Percentiles rank a stretch among this genome's conserved stretches.
Evolutionary conservation across 1,140 invertebrate species (phyloP).

Genomic region (Drosophila busckii): DNA sequence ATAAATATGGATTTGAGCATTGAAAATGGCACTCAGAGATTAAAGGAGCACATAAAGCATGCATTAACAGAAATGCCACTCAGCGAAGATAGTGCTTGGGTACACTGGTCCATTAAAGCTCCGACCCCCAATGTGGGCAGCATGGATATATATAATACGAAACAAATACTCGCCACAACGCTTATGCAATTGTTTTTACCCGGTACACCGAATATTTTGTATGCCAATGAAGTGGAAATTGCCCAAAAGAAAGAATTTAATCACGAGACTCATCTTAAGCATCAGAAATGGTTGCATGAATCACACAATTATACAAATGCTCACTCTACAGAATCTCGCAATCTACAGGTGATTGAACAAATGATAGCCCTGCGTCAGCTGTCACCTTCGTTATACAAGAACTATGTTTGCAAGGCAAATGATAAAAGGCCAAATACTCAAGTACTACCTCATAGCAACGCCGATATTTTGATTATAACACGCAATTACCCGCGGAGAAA

Average conservation of each 20-base stretch:
- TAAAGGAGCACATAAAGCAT: constrained; percentile 82
- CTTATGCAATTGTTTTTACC: constrained; percentile 87
- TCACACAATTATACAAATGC: constrained; percentile 79
- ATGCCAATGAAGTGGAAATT: constrained; percentile 88
- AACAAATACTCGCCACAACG: constrained; percentile 82
- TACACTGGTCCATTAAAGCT: constrained; percentile 87
- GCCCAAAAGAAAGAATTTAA: constrained; percentile 81
- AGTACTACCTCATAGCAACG: constrained; percentile 81
- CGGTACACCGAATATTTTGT: constrained; percentile 89
- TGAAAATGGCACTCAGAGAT: constrained; percentile 80
- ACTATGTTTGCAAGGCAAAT: constrained; percentile 83
- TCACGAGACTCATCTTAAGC: constrained; percentile 83
- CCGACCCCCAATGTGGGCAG: constrained; percentile 80
- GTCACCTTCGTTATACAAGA: constrained; percentile 86
- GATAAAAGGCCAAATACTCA: constrained; percentile 83
- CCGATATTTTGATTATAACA: constrained; percentile 85
- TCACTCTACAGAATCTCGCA: constrained; percentile 79
- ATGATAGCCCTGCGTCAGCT: constrained; percentile 81
- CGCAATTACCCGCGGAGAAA: constrained; percentile 87
- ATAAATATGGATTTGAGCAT: constrained; percentile 85
- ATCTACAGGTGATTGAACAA: constrained; percentile 80
- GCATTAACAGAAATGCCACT: constrained; percentile 80
- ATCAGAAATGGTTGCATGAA: constrained; percentile 80
- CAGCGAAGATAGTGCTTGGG: constrained; percentile 81
- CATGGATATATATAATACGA: constrained; percentile 76